Evolutionary conservation across 2,888 invertebrate genomes (phyloP), one percentile per base, ranked within the genome.

Genomic region (Dastarcus helophoroides): DNA sequence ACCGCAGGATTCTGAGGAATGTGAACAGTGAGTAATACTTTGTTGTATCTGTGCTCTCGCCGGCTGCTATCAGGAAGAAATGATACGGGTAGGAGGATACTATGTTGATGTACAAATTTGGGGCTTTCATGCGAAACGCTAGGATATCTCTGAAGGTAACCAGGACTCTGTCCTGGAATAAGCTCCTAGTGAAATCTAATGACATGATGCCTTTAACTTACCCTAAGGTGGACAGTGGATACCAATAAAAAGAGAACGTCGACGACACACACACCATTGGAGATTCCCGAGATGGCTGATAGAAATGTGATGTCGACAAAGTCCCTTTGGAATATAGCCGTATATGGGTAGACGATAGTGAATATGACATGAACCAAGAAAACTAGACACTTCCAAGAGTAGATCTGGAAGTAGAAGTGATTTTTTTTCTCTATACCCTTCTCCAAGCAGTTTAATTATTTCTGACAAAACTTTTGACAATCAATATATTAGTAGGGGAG

Each of bases 91-190:
- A 0, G 67, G 67, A 22, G 1, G 67, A 63, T 26, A 67, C 29
- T 6, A 67, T 46, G 30, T 67, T 67, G 10, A 67, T 23, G 39
- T 67, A 67, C 42, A 67, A 67, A 1, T 65, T 64, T 5, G 58
- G 14, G 0, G 56, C 50, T 0, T 61, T 50, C 64, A 67, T 65
- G 47, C 65, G 65, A 3, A 59, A 60, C 43, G 63, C 60, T 0
- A 63, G 56, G 46, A 67, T 67, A 39, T 65, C 63, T 36, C 48
- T 59, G 2, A 67, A 54, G 2, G 63, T 64, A 37, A 54, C 54
- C 47, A 62, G 63, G 38, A 49, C 50, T 4, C 43, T 32, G 27
- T 61, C 61, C 67, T 67, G 51, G 16, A 50, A 54, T 32, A 27
- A 14, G 7, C 11, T n/a, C n/a, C 19, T 19, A 7, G 19, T 19